Evolutionary conservation across 2,113 vertebrate species (phyloP).

Genomic region (Strigops habroptila): DNA sequence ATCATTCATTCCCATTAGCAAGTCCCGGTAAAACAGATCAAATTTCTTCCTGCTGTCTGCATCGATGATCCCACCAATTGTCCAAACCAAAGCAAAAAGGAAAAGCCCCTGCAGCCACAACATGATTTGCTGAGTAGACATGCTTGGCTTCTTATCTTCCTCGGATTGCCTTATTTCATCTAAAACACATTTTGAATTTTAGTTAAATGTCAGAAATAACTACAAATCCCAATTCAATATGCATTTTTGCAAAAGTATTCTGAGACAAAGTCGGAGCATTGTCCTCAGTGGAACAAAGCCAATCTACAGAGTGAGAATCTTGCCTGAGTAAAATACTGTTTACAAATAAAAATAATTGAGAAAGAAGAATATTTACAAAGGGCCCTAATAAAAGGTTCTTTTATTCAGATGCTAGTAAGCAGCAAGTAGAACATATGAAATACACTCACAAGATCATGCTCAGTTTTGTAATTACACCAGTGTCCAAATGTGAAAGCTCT

Average conservation of each 20-base stretch:
- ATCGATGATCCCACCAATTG: slow-evolving; percentile 83
- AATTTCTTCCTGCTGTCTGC: slow-evolving; percentile 86
- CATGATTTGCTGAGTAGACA: slow-evolving; percentile 82
- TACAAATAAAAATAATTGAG: background rate
- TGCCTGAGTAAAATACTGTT: background rate
- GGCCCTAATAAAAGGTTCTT: background rate
- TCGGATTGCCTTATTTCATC: slow-evolving; percentile 78
- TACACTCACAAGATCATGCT: background rate
- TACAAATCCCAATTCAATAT: background rate
- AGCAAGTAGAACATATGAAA: background rate
- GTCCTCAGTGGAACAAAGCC: background rate
- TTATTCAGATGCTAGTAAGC: background rate
- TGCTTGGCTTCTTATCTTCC: slow-evolving; percentile 54
- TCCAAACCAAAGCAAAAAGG: slow-evolving; percentile 89
- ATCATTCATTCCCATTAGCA: slow-evolving; percentile 77
- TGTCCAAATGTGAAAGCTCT: background rate
- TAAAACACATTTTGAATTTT: slow-evolving; percentile 50
- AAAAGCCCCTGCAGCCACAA: slow-evolving; percentile 89
- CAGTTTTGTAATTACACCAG: background rate
- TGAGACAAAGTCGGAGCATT: background rate
- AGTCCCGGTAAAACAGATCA: slow-evolving; percentile 83
- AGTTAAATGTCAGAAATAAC: background rate
- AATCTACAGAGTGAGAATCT: background rate
- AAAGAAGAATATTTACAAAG: background rate
- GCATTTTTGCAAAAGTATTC: background rate